These are phyloP conservation scores for Sebastes vulpes DNA, from an alignment of 2,797 vertebrate genomes.

Conservation along the genomic window DNA sequence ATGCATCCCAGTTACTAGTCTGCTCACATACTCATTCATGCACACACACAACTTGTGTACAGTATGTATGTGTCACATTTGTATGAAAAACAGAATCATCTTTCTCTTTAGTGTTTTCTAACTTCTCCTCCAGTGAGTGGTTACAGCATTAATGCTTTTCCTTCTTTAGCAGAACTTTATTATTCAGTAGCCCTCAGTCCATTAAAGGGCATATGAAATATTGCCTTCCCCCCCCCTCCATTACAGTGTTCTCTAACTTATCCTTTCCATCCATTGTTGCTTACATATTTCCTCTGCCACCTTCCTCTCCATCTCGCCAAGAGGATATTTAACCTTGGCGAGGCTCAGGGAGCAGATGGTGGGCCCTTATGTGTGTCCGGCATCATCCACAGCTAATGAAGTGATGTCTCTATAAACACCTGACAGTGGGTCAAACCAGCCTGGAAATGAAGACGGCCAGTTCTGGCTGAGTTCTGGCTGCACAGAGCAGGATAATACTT, in stretches of 20 bases:
- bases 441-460: constrained; percentile 51
- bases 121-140: neutral
- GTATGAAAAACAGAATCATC: constrained; percentile 17
- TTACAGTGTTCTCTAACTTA: constrained; percentile 31
- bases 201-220: constrained; percentile 37
- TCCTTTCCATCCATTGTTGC: constrained; percentile 43
- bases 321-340: constrained; percentile 84
- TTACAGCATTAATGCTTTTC: neutral
- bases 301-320: constrained; percentile 42
- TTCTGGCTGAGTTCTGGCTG: constrained; percentile 47
- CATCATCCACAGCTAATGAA: constrained; percentile 81
- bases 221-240: neutral
- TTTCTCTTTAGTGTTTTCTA: neutral
- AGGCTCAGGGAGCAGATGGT: constrained; percentile 83
- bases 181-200: constrained; percentile 12
- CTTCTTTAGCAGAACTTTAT: constrained; percentile 3
- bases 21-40: neutral
- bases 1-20: constrained; percentile 13
- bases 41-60: neutral
- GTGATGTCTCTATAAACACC: constrained; percentile 87
- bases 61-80: constrained; percentile 6
- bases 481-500: constrained; percentile 36
- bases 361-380: constrained; percentile 79
- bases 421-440: constrained; percentile 77
- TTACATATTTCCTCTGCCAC: constrained; percentile 12